Evolutionary conservation across 2,797 vertebrate species (phyloP), one percentile per base, ranked within the genome.

Genomic region (Xenops minutus): DNA sequence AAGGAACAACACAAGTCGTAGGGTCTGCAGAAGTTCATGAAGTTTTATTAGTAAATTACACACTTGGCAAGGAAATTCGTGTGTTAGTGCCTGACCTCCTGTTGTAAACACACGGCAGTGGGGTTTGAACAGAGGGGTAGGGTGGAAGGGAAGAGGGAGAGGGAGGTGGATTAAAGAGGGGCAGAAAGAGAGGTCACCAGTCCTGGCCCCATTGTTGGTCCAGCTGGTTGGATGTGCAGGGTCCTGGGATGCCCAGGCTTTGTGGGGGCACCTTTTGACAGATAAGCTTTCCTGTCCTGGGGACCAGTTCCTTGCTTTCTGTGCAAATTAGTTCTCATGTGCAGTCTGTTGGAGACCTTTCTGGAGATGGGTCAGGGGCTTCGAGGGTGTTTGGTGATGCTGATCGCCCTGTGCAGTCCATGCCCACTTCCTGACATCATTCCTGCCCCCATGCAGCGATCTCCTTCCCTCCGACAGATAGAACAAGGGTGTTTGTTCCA

Each of bases 311-410:
- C 67, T 44, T 52, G 8, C 20, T 39, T 4, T 32, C 32, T 52
- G 9, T 52, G 37, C 29, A 5, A 0, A 16, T 59, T 2, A 27
- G 7, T 18, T 5, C 0, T 0, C 17, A 26, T 15, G 13, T 19
- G 18, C 64, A 64, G 10, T 2, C 27, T 49, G 37, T 8, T 20
- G 36, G n/a, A 29, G 21, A 36, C 1, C 9, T 19, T 44, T 5
- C 36, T 49, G 43, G 7, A 32, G 19, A 15, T 6, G 36, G 43
- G 30, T 12, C 0, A 0, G 39, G 19, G 46, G 54, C 63, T 46
- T 12, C 4, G 7, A 37, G 18, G 8, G 6, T 4, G 3, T 5
- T 5, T 16, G 16, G 19, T 43, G 37, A 2, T 37, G 8, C 44
- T 51, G 51, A 37, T 20, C 18, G 22, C 22, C 10, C 34, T 1